phyloP scores from a whole-genome alignment of 2,113 vertebrate genomes.

The Brienomyrus brachyistius region DNA sequence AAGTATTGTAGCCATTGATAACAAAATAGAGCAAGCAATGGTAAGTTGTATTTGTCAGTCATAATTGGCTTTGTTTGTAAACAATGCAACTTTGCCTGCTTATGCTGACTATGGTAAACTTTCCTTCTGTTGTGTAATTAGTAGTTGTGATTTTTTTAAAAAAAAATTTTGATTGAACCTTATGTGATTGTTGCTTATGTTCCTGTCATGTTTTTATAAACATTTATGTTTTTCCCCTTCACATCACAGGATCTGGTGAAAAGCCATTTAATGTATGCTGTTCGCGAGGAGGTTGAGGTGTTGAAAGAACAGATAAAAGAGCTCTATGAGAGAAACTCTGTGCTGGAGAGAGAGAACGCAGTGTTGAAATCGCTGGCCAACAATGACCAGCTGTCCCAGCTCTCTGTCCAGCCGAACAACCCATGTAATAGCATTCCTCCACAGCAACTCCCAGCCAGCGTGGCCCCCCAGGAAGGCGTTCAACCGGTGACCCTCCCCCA shows the following conservation, averaged over 20 bases:
- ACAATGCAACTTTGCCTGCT: background rate
- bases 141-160: background rate
- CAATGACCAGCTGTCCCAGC: constrained; percentile 89
- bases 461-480: constrained; percentile 10
- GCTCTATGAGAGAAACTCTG: constrained; percentile 94
- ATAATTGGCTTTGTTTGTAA: background rate
- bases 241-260: constrained; percentile 88
- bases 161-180: background rate
- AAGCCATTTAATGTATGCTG: constrained; percentile 99
- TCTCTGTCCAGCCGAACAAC: constrained; percentile 64
- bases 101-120: background rate
- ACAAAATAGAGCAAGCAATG: constrained; percentile 99
- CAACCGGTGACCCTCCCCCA: constrained; percentile 61
- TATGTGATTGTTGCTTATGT: background rate
- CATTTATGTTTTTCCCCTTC: background rate
- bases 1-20: constrained; percentile 94
- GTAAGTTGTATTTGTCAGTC: constrained; percentile 59
- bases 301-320: constrained; percentile 99
- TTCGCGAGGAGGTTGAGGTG: constrained; percentile 98
- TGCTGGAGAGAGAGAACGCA: constrained; percentile 94
- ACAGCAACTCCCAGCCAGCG: constrained; percentile 22
- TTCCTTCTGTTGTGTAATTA: background rate
- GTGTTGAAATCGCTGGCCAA: constrained; percentile 94
- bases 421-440: constrained; percentile 32
- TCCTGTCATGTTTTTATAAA: background rate